A percentile compares a stretch with the other conserved stretches of the same genome.
Evolutionary conservation across 2,113 vertebrate genomes (phyloP).

Genomic region (Propithecus coquereli): DNA sequence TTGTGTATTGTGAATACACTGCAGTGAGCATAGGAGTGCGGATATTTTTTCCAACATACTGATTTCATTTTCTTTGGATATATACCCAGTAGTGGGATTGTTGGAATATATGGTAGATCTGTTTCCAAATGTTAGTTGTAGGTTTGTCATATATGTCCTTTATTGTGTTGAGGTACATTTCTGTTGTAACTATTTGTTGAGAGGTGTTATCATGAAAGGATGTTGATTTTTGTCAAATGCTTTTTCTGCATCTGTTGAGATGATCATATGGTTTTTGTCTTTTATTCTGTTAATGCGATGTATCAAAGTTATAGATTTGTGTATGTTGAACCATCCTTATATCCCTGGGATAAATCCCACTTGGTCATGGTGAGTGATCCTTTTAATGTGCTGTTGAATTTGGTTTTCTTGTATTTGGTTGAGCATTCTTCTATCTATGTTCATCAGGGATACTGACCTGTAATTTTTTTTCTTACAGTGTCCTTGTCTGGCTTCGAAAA

Average conservation of each 20-base stretch:
- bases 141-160: no score
- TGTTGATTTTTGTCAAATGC: neutral
- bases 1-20: no score
- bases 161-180: neutral
- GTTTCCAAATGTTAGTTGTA: no score
- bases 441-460: neutral
- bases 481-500: neutral
- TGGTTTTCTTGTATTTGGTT: neutral
- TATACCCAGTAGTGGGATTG: no score
- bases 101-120: no score
- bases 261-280: neutral
- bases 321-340: neutral
- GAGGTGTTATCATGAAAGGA: neutral
- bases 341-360: neutral
- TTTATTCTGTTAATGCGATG: neutral
- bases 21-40: no score
- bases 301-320: neutral
- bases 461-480: neutral
- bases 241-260: neutral
- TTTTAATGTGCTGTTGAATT: neutral
- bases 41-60: no score
- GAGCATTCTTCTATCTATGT: neutral
- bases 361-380: neutral
- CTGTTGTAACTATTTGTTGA: neutral
- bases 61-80: no score